Base-by-base conservation (phyloP, 2,797 vertebrate species). In the Adelosebastes latens region DNA sequence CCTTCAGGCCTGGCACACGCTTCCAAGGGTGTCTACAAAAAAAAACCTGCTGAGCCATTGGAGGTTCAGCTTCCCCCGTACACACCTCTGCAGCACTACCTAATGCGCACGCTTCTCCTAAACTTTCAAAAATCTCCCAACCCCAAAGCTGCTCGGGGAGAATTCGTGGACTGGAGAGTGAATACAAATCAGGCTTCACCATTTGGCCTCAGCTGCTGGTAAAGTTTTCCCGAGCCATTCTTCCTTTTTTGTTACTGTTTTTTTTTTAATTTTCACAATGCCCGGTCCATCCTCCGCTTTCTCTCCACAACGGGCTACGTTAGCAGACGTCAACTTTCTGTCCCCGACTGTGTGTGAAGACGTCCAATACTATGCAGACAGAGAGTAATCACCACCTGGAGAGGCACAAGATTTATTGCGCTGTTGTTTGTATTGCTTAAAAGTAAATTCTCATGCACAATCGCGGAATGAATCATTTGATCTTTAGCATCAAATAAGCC, bases 1-100 rank as follows among this genome's bases (percentile, higher is more conserved):
- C 95, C 95, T 96, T 95, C 93, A 95, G 90, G 86, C 83, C 90
- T 94, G 93, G 93, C 94, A 93, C 92, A 88, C 67, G 79, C 90
- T 91, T 90, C 86, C 91, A 91, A 92, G 90, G 92, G 89, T 92
- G 88, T 88, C 84, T 85, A 82, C 73, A 79, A 80, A 80, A 36
- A 79, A 32, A 25, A 86, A 87, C 77, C 84, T 86, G 87, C 92
- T 87, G 87, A 92, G 91, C 92, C 88, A 88, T 83, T 89, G 81
- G 90, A 91, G 93, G 81, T 89, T 88, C 76, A 75, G 71, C 87
- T 78, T 83, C 79, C 77, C 67, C 68, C 46, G 29, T 77, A 79
- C 79, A 89, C 79, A 86, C 63, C 83, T 85, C 84, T 86, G 69
- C 85, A 88, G 75, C 79, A 70, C 59, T 81, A 81, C 77, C 77